Evolutionary conservation across 2,797 vertebrate genomes (phyloP).

Genomic region (Uromys caudimaculatus): DNA sequence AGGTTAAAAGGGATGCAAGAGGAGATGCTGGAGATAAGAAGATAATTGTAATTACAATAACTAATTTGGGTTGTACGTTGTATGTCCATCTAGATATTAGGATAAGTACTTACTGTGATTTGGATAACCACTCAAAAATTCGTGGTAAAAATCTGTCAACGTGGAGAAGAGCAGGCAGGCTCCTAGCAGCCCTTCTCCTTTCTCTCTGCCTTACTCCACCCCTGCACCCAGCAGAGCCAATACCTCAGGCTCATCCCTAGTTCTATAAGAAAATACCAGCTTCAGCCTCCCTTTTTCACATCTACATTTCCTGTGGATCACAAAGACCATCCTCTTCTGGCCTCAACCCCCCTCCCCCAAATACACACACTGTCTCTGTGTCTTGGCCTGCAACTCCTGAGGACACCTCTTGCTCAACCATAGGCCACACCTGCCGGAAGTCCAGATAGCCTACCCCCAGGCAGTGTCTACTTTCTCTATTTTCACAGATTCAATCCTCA

Average conservation of each 20-base stretch:
- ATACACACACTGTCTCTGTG: not conserved
- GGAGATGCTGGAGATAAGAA: slow-evolving; percentile 14
- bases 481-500: not conserved
- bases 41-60: slow-evolving; percentile 25
- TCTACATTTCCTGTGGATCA: not conserved
- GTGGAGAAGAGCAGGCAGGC: not conserved
- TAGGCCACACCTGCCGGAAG: not conserved
- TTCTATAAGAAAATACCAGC: not conserved
- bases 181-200: no score
- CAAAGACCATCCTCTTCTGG: not conserved
- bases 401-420: not conserved
- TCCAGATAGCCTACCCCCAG: not conserved
- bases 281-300: no score
- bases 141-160: not conserved
- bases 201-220: not conserved
- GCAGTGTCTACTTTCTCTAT: not conserved
- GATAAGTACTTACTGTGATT: not conserved
- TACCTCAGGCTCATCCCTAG: not conserved
- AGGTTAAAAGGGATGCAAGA: slow-evolving; percentile 1
- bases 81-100: not conserved
- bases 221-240: no score
- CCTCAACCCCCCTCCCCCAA: no score
- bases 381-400: not conserved
- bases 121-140: not conserved
- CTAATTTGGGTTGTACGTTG: not conserved